phyloP scores from a whole-genome alignment of 2,113 vertebrate species.

The Myotis brandtii region DNA sequence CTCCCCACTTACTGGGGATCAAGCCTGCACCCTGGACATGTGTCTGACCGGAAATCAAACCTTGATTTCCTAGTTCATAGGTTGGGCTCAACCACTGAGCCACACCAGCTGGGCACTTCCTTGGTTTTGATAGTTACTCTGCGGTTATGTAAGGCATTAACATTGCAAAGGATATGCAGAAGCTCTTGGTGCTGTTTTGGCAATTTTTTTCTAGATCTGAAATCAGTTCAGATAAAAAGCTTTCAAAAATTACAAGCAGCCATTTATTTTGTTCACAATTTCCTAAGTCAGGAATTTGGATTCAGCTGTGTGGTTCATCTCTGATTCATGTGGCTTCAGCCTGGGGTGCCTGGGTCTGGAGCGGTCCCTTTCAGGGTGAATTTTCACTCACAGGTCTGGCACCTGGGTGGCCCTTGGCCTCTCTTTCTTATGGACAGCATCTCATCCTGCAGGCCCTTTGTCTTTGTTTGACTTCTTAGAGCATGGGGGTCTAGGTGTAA shows the following conservation, averaged over 20 bases:
- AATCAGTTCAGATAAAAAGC: conserved; percentile 9
- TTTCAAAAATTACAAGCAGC: background rate
- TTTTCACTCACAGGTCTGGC: background rate
- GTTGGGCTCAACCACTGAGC: too few relatives aligned
- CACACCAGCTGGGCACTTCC: background rate
- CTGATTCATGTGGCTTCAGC: background rate
- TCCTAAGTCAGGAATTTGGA: background rate
- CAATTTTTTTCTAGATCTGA: conserved; percentile 41
- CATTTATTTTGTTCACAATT: conserved; percentile 32
- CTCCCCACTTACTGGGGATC: too few relatives aligned
- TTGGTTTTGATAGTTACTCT: background rate
- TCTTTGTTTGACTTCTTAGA: background rate
- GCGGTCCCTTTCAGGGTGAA: background rate
- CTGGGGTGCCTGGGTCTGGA: background rate
- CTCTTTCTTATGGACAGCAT: background rate
- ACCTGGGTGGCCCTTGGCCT: background rate
- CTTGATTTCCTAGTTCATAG: too few relatives aligned
- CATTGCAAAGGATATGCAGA: background rate
- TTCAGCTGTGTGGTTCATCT: background rate
- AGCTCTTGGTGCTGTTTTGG: background rate
- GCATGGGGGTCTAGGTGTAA: background rate
- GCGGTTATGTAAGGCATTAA: background rate
- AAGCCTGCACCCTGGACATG: too few relatives aligned
- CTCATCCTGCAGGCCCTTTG: background rate
- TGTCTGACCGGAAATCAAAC: too few relatives aligned